These are phyloP conservation scores for Synodontis membranacea DNA, from an alignment of 2,113 vertebrate species.

Conservation along the genomic window DNA sequence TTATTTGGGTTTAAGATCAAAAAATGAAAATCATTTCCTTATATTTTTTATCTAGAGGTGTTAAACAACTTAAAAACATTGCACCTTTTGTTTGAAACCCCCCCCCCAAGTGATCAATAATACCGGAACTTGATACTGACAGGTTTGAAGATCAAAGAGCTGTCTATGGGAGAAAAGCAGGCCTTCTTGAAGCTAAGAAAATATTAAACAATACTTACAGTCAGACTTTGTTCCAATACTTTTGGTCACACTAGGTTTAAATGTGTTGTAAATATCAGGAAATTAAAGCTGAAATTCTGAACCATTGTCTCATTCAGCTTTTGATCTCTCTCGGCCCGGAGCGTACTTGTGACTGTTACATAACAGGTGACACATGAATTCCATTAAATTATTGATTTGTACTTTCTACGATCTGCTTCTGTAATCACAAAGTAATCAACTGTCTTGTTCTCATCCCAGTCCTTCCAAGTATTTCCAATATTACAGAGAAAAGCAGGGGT, in stretches of 20 bases:
- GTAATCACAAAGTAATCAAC: background rate
- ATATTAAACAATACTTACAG: no score
- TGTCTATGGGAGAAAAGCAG: background rate
- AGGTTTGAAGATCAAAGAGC: background rate
- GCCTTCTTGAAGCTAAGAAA: no score
- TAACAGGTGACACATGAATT: no score
- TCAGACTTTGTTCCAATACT: no score
- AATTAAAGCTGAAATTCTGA: no score
- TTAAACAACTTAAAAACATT: background rate
- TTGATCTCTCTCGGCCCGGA: no score
- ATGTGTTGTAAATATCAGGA: no score
- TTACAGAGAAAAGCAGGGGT: background rate
- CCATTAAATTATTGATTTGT: background rate
- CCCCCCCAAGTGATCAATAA: background rate
- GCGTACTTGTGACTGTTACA: no score
- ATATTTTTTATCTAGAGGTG: background rate
- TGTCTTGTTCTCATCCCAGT: background rate
- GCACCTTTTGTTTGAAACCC: background rate
- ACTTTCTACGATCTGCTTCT: background rate
- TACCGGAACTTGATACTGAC: background rate
- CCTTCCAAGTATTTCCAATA: background rate
- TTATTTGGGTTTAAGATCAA: background rate
- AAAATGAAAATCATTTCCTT: background rate
- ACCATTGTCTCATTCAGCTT: no score
- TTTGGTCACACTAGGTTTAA: no score